phyloP scores from a whole-genome alignment of 2,888 invertebrate species.

The Argyresthia goedartella region DNA sequence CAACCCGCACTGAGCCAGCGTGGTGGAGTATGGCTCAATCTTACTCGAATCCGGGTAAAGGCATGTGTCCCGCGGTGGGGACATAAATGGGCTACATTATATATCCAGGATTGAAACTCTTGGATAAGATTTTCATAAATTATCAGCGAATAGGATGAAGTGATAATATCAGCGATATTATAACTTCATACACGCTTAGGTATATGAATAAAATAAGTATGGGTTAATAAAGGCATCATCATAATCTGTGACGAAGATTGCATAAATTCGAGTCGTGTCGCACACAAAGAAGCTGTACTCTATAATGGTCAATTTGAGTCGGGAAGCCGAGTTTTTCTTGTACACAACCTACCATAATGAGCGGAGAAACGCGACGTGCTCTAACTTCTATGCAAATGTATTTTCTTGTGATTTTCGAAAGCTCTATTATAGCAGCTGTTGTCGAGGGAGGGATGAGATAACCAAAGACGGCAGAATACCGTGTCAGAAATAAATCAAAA shows the following conservation, averaged over 20 bases:
- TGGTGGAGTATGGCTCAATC: no score
- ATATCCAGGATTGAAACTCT: no score
- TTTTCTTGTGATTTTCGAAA: conserved; percentile 55
- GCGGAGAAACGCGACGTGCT: conserved; percentile 43
- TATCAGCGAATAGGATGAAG: no score
- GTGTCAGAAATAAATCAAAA: no score
- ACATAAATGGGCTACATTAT: no score
- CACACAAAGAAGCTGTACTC: conserved; percentile 34
- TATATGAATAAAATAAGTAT: not conserved
- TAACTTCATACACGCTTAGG: no score
- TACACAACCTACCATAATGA: conserved; percentile 44
- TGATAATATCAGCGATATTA: no score
- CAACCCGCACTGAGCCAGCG: no score
- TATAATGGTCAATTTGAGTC: conserved; percentile 45
- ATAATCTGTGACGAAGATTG: conserved; percentile 29
- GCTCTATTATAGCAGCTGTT: conserved; percentile 14
- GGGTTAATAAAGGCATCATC: conserved; percentile 20
- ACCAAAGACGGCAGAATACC: not conserved
- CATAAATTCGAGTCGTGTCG: conserved; percentile 34
- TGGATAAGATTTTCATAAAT: no score
- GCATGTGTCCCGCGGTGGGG: no score
- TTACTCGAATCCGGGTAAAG: no score
- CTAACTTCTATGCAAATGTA: conserved; percentile 52
- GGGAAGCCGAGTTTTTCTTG: conserved; percentile 29
- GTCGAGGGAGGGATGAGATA: not conserved